Evolutionary conservation across 2,888 invertebrate species (phyloP).

Genomic region (Dasysyrphus albostriatus): DNA sequence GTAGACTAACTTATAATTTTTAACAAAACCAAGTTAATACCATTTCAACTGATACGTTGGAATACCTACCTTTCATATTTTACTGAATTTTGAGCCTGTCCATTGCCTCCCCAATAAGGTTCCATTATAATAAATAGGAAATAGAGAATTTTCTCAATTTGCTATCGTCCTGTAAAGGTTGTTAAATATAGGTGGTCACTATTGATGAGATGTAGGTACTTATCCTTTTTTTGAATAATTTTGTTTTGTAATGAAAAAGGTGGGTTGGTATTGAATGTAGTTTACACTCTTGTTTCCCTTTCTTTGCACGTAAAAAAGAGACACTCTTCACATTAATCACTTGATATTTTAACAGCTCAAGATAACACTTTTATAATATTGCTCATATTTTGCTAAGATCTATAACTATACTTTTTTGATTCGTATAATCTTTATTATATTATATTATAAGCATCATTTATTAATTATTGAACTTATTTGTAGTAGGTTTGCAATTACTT

Average conservation of each 20-base stretch:
- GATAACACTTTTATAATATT: neutral
- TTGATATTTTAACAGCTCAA: neutral
- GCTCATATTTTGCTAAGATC: neutral
- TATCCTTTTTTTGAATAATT: neutral
- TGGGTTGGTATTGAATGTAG: too few species aligned
- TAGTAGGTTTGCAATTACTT: neutral
- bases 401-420: neutral
- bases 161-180: neutral
- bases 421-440: neutral
- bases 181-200: neutral
- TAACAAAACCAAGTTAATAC: constrained; percentile 15
- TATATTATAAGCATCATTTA: neutral
- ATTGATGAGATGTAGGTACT: neutral
- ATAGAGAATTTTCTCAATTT: neutral
- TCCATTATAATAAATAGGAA: constrained; percentile 79
- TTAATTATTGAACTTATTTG: neutral
- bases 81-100: constrained; percentile 84
- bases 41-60: constrained; percentile 58
- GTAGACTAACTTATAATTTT: neutral
- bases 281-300: neutral
- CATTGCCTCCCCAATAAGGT: constrained; percentile 83
- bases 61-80: constrained; percentile 84
- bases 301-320: neutral
- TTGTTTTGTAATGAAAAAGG: neutral
- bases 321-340: neutral